These are phyloP conservation scores for Belonocnema kinseyi DNA, from an alignment of 1,140 invertebrate genomes.

Conservation along the genomic window DNA sequence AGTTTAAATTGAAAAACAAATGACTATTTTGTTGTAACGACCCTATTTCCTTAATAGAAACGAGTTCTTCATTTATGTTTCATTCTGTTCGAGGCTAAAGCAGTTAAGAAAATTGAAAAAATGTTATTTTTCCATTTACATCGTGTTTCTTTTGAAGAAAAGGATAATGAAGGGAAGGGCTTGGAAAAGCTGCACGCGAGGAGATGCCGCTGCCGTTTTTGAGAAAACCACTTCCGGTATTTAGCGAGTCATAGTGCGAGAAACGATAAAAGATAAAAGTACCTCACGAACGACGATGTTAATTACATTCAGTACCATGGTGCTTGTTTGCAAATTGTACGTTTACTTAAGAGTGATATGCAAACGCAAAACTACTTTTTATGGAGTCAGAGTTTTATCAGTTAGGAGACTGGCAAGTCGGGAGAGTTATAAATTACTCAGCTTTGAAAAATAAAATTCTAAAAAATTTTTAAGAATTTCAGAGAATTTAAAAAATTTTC, in stretches of 20 bases:
- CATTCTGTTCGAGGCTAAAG: too few relatives aligned
- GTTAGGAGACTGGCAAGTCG: not conserved
- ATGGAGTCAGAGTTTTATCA: not conserved
- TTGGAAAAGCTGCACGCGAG: constrained; percentile 3
- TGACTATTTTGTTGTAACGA: too few relatives aligned
- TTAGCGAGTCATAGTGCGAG: constrained; percentile 46
- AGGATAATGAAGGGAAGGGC: constrained; percentile 3
- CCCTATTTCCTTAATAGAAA: not conserved
- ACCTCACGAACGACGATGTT: not conserved
- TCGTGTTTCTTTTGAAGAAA: not conserved
- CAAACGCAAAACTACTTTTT: not conserved
- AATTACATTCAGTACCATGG: constrained; percentile 4
- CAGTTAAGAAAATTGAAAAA: not conserved
- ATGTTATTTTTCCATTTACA: constrained; percentile 21
- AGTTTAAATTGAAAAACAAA: too few relatives aligned
- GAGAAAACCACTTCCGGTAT: constrained; percentile 61
- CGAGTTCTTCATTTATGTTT: not conserved
- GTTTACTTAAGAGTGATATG: constrained; percentile 22
- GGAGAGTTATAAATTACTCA: too few relatives aligned
- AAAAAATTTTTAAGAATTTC: too few relatives aligned
- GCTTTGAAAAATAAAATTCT: too few relatives aligned
- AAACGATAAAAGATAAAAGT: constrained; percentile 6
- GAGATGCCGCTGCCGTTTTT: constrained; percentile 33
- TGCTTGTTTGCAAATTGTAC: constrained; percentile 10
- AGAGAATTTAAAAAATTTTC: too few relatives aligned